These are phyloP conservation scores for Anableps anableps DNA, from an alignment of 2,797 vertebrate genomes.

Conservation along the genomic window DNA sequence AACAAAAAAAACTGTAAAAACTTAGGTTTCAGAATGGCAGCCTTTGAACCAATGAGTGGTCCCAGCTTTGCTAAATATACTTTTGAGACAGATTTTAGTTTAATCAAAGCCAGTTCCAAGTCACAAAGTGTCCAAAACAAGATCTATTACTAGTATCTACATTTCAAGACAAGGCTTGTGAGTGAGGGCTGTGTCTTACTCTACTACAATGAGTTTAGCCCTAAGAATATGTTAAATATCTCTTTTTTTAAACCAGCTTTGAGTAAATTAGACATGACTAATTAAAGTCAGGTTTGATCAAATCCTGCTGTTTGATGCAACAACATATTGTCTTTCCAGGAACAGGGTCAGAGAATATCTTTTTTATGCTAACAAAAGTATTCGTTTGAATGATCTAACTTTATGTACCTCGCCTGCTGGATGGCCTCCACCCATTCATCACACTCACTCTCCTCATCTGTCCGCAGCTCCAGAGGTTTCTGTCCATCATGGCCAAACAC, in stretches of 20 bases:
- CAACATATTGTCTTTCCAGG: background rate
- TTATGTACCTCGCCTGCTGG: slow-evolving; percentile 93
- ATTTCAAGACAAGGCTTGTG: no score
- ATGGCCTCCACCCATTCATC: slow-evolving; percentile 98
- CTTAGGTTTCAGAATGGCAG: no score
- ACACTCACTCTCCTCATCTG: slow-evolving; percentile 92
- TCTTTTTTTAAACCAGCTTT: background rate
- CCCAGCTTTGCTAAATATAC: background rate
- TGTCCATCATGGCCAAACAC: slow-evolving; percentile 96
- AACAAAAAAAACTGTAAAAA: no score
- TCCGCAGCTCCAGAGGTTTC: slow-evolving; percentile 94
- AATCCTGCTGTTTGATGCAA: background rate
- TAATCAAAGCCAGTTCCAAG: no score
- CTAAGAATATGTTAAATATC: background rate
- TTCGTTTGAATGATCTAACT: background rate
- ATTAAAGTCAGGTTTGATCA: slow-evolving; percentile 11
- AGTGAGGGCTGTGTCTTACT: no score
- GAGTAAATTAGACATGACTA: background rate
- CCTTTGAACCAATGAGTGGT: background rate
- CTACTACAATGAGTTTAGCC: background rate
- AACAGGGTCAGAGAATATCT: background rate
- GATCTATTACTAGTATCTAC: no score
- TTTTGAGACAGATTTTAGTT: background rate
- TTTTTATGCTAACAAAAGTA: background rate
- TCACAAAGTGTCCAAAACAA: no score